Conservation (phyloP, 2,888 invertebrate species). For the Ischnus inquisitorius region DNA sequence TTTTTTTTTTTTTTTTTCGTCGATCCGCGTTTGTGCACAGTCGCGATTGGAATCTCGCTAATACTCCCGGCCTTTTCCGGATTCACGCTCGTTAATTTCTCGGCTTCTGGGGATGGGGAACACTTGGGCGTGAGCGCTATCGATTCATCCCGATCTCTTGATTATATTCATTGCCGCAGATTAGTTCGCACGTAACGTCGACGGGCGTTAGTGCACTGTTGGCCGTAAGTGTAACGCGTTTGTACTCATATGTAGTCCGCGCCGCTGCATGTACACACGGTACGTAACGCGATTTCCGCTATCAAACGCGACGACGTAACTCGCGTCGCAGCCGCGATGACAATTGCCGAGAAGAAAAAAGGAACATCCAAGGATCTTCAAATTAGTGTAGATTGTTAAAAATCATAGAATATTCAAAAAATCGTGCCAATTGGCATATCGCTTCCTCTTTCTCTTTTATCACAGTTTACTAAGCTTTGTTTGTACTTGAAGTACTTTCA, state of each 20-base stretch:
- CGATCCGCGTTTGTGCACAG: slow-evolving; percentile 18
- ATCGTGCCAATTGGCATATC: too few relatives aligned
- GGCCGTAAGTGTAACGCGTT: slow-evolving; percentile 44
- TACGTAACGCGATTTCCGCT: slow-evolving; percentile 40
- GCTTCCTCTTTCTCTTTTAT: too few relatives aligned
- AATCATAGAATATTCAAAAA: too few relatives aligned
- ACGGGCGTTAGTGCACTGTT: slow-evolving; percentile 54
- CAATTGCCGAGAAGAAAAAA: neutral
- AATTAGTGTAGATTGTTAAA: too few relatives aligned
- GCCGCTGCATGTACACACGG: neutral
- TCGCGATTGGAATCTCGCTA: slow-evolving; percentile 57
- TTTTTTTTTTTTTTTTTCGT: slow-evolving; percentile 33
- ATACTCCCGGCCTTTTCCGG: slow-evolving; percentile 70
- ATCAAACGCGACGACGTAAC: neutral
- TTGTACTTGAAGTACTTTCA: too few relatives aligned
- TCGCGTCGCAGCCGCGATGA: neutral
- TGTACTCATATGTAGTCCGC: neutral
- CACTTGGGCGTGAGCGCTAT: slow-evolving; percentile 47
- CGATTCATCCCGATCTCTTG: slow-evolving; percentile 66
- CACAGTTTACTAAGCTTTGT: too few relatives aligned
- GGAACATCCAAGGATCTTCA: too few relatives aligned
- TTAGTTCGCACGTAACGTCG: slow-evolving; percentile 60
- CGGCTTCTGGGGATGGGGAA: slow-evolving; percentile 26
- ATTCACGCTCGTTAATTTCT: slow-evolving; percentile 69
- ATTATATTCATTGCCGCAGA: slow-evolving; percentile 59